These are phyloP conservation scores for Pandemis corylana DNA, from an alignment of 2,888 invertebrate species.

Conservation along the genomic window DNA sequence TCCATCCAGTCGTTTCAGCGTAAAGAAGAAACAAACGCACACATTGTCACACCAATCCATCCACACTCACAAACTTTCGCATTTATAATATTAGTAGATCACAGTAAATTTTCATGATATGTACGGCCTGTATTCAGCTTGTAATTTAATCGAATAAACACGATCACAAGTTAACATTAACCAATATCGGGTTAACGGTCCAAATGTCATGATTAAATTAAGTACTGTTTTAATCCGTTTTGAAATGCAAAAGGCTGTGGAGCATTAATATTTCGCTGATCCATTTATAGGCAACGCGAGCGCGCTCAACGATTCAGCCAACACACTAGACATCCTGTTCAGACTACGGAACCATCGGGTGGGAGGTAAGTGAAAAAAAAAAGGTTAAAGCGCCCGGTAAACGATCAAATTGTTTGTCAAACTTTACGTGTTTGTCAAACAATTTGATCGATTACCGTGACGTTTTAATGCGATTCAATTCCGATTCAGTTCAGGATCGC, in stretches of 20 bases:
- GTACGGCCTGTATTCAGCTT: not conserved
- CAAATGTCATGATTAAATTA: constrained; percentile 1
- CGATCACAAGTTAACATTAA: not conserved
- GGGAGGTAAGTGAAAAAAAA: not conserved
- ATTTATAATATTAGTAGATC: too few relatives aligned
- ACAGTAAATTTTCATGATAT: too few relatives aligned
- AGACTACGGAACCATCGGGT: not conserved
- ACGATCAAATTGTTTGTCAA: too few relatives aligned
- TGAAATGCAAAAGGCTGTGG: not conserved
- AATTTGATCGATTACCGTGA: too few relatives aligned
- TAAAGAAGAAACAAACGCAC: too few relatives aligned
- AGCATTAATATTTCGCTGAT: constrained; percentile 9
- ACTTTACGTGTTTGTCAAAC: too few relatives aligned
- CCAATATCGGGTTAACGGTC: not conserved
- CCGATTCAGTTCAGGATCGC: too few relatives aligned
- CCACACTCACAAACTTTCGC: too few relatives aligned
- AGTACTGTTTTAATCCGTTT: constrained; percentile 5
- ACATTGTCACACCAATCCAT: too few relatives aligned
- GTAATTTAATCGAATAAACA: not conserved
- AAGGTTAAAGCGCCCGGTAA: too few relatives aligned
- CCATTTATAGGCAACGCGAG: not conserved
- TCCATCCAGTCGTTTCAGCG: too few relatives aligned
- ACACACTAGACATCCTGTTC: constrained; percentile 5
- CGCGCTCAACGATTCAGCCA: not conserved
- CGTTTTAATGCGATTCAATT: too few relatives aligned